A percentile compares a stretch with the other conserved stretches of the same genome.
Conservation (phyloP, 1,140 invertebrate species). For the Acyrthosiphon pisum region DNA sequence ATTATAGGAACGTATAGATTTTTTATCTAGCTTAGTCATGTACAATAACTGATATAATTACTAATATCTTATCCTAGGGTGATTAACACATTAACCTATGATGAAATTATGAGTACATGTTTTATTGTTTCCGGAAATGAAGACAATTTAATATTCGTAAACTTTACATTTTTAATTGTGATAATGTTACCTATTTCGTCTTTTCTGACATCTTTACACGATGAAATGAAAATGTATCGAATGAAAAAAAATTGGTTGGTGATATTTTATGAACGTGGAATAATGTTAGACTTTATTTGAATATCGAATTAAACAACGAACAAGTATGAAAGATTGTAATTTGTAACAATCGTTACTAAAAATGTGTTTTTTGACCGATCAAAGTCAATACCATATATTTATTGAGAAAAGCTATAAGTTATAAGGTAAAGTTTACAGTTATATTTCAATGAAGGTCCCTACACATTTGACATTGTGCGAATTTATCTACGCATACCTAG, state of each 20-base stretch:
- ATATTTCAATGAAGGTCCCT: not conserved
- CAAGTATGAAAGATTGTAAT: not conserved
- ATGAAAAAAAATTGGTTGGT: not conserved
- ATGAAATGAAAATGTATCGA: not conserved
- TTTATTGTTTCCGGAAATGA: not conserved
- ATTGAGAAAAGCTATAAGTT: not conserved
- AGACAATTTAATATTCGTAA: not conserved
- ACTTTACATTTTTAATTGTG: not conserved
- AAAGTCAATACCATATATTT: not conserved
- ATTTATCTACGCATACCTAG: not conserved
- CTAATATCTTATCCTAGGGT: not conserved
- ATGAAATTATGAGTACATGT: not conserved
- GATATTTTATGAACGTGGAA: not conserved
- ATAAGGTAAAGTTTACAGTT: not conserved
- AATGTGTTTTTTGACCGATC: not conserved
- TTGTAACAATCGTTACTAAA: too few species aligned
- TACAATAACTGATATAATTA: not conserved
- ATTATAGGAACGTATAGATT: too few species aligned
- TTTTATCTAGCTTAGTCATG: not conserved
- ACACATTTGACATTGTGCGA: not conserved
- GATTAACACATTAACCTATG: not conserved
- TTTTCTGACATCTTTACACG: not conserved
- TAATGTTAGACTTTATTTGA: not conserved
- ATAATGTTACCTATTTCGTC: not conserved
- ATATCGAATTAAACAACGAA: not conserved